phyloP scores from a whole-genome alignment of 2,113 vertebrate species.

The Ahaetulla prasina region DNA sequence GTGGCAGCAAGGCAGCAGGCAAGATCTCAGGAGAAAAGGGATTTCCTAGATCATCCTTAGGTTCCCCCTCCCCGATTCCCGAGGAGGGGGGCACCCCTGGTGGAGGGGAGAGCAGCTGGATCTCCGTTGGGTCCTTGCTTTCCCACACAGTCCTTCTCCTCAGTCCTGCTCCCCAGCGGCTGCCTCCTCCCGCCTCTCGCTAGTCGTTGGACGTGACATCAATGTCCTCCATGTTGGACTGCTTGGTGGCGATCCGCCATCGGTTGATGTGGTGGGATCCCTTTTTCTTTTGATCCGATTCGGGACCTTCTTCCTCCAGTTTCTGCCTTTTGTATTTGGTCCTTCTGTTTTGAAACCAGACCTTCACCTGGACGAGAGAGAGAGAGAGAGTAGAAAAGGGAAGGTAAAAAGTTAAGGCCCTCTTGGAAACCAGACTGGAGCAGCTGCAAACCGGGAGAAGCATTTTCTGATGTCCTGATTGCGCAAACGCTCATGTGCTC shows the following conservation, averaged over 20 bases:
- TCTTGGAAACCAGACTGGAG: neutral
- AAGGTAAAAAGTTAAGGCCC: too few species aligned
- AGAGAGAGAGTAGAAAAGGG: neutral
- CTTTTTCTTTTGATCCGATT: constrained; percentile 95
- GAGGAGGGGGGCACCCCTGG: neutral
- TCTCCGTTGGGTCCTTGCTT: neutral
- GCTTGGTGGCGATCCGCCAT: constrained; percentile 96
- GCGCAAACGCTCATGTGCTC: fast-evolving
- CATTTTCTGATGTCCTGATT: neutral
- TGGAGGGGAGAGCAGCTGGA: neutral
- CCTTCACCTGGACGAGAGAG: constrained; percentile 82
- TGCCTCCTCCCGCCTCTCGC: constrained; percentile 29
- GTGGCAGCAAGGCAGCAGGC: neutral
- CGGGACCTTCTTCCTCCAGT: constrained; percentile 93
- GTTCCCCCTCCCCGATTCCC: neutral
- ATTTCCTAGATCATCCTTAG: neutral
- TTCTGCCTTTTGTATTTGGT: constrained; percentile 99
- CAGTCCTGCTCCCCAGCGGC: constrained; percentile 32
- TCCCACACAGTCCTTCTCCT: constrained; percentile 40
- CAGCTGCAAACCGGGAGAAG: neutral
- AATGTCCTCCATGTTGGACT: constrained; percentile 88
- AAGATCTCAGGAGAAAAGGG: neutral
- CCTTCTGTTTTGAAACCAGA: constrained; percentile 97
- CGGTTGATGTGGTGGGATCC: constrained; percentile 96
- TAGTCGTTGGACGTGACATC: constrained; percentile 94